Percentiles rank a stretch among this genome's conserved stretches.
phyloP scores from a whole-genome alignment of 2,113 vertebrate genomes.

The Cephalopholis sonnerati region DNA sequence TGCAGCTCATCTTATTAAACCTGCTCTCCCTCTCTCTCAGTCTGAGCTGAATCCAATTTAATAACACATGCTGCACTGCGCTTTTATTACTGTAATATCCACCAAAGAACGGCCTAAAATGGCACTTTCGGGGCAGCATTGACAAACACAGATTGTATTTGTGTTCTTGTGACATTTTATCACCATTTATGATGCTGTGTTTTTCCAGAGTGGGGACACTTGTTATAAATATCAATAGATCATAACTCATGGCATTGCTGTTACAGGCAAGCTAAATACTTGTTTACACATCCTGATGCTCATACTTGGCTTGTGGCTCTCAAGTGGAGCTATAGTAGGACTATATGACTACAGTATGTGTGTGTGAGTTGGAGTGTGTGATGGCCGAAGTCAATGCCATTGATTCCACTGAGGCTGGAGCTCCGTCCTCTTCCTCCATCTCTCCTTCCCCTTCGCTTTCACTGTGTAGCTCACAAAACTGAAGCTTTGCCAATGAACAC shows the following conservation, averaged over 20 bases:
- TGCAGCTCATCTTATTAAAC: constrained; percentile 80
- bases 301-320: background rate
- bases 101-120: constrained; percentile 45
- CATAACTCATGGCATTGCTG: constrained; percentile 1
- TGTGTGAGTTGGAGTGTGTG: constrained; percentile 14
- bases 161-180: constrained; percentile 18
- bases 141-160: constrained; percentile 43
- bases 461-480: background rate
- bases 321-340: background rate
- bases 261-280: background rate
- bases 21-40: constrained; percentile 47
- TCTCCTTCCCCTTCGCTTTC: background rate
- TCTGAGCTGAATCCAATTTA: constrained; percentile 70
- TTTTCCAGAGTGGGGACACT: constrained; percentile 7
- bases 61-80: constrained; percentile 65
- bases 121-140: constrained; percentile 26
- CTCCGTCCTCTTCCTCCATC: constrained; percentile 14
- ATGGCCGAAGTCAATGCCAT: constrained; percentile 29
- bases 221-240: constrained; percentile 31
- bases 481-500: background rate
- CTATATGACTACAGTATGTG: background rate
- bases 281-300: background rate
- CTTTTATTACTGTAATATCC: constrained; percentile 66
- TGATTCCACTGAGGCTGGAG: constrained; percentile 34
- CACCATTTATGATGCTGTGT: constrained; percentile 22